These are phyloP conservation scores for Drosophila tanythrix DNA, from an alignment of 2,888 invertebrate genomes.

Conservation along the genomic window DNA sequence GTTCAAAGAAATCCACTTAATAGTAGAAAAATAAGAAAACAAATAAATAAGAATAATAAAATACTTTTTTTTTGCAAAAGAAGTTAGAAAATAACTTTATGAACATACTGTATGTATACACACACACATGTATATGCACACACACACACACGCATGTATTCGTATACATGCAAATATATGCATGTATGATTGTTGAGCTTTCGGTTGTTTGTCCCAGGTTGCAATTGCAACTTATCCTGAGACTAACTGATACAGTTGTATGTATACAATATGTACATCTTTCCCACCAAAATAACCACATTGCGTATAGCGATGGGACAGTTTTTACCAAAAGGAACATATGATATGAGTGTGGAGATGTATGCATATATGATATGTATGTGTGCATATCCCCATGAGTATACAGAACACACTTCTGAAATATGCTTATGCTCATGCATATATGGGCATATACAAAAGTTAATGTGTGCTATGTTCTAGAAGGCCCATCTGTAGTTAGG, in stretches of 20 bases:
- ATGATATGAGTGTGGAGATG: background rate
- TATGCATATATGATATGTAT: background rate
- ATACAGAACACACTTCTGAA: conserved; percentile 12
- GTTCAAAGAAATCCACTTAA: too few species aligned
- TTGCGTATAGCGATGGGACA: conserved; percentile 28
- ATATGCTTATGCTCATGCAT: conserved; percentile 2
- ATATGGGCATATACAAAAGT: background rate
- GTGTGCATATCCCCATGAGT: conserved; percentile 13
- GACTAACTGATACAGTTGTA: conserved; percentile 1
- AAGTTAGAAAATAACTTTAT: too few species aligned
- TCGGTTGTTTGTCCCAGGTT: conserved; percentile 9
- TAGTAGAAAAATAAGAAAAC: too few species aligned
- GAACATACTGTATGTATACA: too few species aligned
- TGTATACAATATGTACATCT: background rate
- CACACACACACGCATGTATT: background rate
- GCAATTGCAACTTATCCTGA: conserved; percentile 1
- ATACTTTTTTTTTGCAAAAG: too few species aligned
- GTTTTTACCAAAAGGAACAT: conserved; percentile 13
- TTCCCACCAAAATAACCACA: conserved; percentile 54
- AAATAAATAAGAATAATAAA: too few species aligned
- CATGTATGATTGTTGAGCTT: conserved; percentile 17
- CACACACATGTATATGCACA: background rate
- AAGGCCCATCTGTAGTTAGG: background rate
- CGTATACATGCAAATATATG: conserved; percentile 1
- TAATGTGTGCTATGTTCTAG: background rate